Evolutionary conservation across 2,113 vertebrate genomes (phyloP).

Genomic region (Dendrocopos noguchii): DNA sequence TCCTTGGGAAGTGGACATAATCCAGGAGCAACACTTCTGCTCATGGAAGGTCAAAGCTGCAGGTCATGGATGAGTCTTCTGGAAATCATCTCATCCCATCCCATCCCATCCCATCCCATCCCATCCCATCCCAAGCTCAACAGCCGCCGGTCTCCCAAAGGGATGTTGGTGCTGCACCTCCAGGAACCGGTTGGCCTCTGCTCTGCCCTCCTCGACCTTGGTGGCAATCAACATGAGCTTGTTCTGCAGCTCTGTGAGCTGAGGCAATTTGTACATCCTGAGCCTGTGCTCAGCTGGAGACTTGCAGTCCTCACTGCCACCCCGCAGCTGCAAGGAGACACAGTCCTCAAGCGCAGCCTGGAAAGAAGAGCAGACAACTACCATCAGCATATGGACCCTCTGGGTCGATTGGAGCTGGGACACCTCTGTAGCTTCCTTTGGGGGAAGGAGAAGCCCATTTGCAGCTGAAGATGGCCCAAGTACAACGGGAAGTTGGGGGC

Average conservation of each 20-base stretch:
- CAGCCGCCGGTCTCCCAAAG: neutral
- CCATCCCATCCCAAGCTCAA: neutral
- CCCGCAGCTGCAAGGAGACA: conserved; percentile 31
- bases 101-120: too few species aligned
- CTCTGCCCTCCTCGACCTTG: conserved; percentile 74
- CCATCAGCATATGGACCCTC: neutral
- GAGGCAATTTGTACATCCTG: conserved; percentile 65
- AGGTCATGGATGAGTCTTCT: neutral
- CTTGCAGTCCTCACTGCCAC: conserved; percentile 43
- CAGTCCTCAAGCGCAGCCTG: neutral
- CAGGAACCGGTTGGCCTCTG: conserved; percentile 78
- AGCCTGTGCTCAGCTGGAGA: neutral
- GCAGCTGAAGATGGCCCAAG: neutral
- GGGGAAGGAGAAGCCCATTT: neutral
- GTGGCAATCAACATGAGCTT: conserved; percentile 83
- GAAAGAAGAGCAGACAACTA: neutral
- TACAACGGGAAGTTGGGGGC: too few species aligned
- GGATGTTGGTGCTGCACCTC: conserved; percentile 9
- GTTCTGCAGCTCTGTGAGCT: conserved; percentile 79
- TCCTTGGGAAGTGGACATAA: neutral
- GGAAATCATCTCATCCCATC: too few species aligned
- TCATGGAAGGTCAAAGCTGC: neutral
- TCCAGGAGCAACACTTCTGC: neutral
- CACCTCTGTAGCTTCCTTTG: too few species aligned
- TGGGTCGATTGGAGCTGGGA: neutral